Base-by-base conservation (phyloP, 2,797 vertebrate genomes). In the Oophaga sylvatica region DNA sequence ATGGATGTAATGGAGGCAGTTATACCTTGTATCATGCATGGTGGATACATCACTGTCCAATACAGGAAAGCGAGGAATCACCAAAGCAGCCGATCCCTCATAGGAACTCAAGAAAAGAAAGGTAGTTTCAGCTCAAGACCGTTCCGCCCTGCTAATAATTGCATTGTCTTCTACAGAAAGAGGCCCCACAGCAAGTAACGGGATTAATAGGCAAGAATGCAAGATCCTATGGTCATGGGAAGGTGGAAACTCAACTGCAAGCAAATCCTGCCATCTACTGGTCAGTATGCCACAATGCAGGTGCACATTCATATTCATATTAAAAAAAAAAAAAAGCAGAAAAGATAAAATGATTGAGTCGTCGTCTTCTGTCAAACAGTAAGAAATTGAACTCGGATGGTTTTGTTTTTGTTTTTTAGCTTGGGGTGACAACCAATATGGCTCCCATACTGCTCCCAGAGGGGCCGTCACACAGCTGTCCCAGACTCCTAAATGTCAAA, bases 241-340 rank as follows among this genome's bases (percentile, higher is more conserved):
- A 53, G 16, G 26, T 11, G 0, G 4, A 41, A 12, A 65, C 3
- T 22, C 7, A 56, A 65, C 19, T 19, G 29, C 26, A 13, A 45
- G 87, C 20, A 59, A 83, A 88, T n/a, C 59, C 81, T 88, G 53
- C 81, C 87, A 83, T 73, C 87, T 84, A 71, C 31, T 77, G 86
- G 67, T 2, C 6, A 56, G 8, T 13, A 16, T 9, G 4, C 3
- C 9, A 20, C 77, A 60, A 0, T 31, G 56, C 77, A 53, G 3
- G 13, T 2, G 53, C 12, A 8, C 0, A 56, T 5, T 4, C 35
- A 10, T 11, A 73, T 71, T 71, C 12, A 15, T 59, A 41, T 62
- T 62, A n/a, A 0, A 7, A n/a, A 10, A 53, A 77, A 77, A 77
- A 70, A 31, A 76, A 48, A 5, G 9, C 48, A 77, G 70, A 48